Base-by-base conservation (phyloP, 2,888 invertebrate species). In the Cerceris rybyensis region DNA sequence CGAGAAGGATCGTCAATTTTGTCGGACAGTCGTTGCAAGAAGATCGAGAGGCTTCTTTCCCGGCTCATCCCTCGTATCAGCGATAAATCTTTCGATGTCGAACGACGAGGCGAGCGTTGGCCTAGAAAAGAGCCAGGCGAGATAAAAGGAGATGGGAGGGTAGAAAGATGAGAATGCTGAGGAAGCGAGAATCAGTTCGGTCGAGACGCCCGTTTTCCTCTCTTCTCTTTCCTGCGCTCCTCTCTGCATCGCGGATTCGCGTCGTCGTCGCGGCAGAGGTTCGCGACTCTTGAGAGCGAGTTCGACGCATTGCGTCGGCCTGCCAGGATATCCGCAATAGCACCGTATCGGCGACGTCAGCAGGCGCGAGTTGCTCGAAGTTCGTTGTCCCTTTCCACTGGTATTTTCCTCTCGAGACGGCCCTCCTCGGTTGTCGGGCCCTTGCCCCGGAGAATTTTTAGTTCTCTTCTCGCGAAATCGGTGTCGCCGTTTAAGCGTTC, bases 231-330 rank as follows among this genome's bases (percentile, higher is more conserved):
- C 28, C 28, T 28, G 4, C 28, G 28, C 28, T 28, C 28, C 28
- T 28, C 28, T 28, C 28, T 4, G 28, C 28, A 28, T 28, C 54
- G 46, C 11, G 46, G 46, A 4, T 54, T 49, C 13, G 57, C 50
- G 43, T 71, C 72, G 42, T 73, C 64, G 54, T 58, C 49, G 13
- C 17, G 52, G 65, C 41, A 43, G 59, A 59, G 39, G 67, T 70
- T 75, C 75, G 75, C 64, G 52, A 52, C 46, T 59, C 46, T 52
- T 65, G 70, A 74, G 57, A 41, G 43, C 67, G 55, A 55, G 75
- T 78, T 81, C 86, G 88, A 89, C 89, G 90, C 89, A 90, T 82
- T 89, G 89, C 90, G 88, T 89, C 88, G 87, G 79, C 78, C 75
- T 88, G 89, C 88, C 89, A 88, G 87, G 76, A 88, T 80, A 64